Base-by-base conservation (phyloP, 2,888 invertebrate species). In the Silvanus unidentatus region DNA sequence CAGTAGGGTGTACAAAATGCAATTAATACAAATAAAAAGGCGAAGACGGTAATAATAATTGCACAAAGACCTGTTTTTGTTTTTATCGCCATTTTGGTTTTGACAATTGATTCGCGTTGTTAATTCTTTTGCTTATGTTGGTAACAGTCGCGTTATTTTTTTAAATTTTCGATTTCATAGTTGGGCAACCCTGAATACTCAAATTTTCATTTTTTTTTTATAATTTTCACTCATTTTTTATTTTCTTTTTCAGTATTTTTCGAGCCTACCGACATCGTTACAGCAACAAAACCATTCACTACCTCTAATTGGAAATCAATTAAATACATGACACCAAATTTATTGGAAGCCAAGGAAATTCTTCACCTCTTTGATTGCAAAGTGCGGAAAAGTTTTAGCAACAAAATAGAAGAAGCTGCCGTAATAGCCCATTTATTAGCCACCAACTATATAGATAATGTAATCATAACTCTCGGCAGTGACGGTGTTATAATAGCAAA, bases 1-100 rank as follows among this genome's bases (percentile, higher is more conserved):
- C 94, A 95, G 68, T 85, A 87, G 0, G 93, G 90, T 40, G 91
- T 88, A 22, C 84, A 82, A 74, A 92, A 94, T 3, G 91, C 82
- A 50, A 92, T 79, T 40, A 91, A 71, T 52, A 88, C 79, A 54
- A 88, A 82, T 36, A 88, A 52, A 57, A 87, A 83, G 2, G 85
- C 82, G 13, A 82, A 61, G 12, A 74, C 72, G 48, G 85, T 82
- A 57, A 84, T 77, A 37, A 77, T 76, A 30, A 86, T 74, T 10
- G 87, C 87, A 67, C 76, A 75, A 52, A 77, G 65, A 15, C 82
- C 82, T 35, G 81, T 82, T 70, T 77, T 81, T 40, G 82, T 79
- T 75, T 86, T 86, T 40, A 72, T 68, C 57, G 68, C 71, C 79
- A 79, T 80, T 61, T 59, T 60, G 54, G 35, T 12, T 38, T 16